phyloP scores from a whole-genome alignment of 2,888 invertebrate genomes.

The Eurois occulta region DNA sequence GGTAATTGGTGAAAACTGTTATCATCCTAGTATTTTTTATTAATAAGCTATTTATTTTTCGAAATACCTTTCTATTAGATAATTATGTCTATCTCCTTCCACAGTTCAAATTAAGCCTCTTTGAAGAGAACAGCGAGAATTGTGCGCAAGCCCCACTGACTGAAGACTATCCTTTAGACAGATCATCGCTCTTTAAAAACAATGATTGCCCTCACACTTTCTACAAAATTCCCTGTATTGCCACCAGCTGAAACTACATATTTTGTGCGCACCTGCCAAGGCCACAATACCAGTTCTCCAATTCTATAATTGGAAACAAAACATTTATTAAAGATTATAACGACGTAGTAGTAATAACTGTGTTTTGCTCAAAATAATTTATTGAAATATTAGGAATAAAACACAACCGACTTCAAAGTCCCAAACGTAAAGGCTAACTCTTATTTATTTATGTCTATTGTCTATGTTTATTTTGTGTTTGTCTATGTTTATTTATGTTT shows the following conservation, averaged over 20 bases:
- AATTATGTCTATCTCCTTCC: too few species aligned
- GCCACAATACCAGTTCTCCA: not conserved
- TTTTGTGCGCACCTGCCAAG: not conserved
- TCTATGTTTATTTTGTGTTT: too few species aligned
- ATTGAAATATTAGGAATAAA: not conserved
- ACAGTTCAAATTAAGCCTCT: not conserved
- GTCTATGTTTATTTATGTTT: too few species aligned
- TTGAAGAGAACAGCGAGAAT: not conserved
- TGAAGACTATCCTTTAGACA: not conserved
- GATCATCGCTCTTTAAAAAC: not conserved
- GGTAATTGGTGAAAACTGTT: not conserved
- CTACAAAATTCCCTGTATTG: not conserved
- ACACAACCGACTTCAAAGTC: constrained; percentile 5
- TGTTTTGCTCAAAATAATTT: constrained; percentile 14
- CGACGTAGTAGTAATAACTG: not conserved
- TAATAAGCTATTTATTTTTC: not conserved
- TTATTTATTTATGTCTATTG: too few species aligned
- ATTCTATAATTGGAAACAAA: constrained; percentile 2
- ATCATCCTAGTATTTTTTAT: not conserved
- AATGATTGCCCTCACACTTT: not conserved
- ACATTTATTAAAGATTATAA: constrained; percentile 3
- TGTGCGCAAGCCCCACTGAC: not conserved
- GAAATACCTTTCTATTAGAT: not conserved
- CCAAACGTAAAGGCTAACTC: constrained; percentile 10
- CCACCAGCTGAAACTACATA: too few species aligned